Conservation (phyloP, 2,113 vertebrate genomes). For the Dolichotis patagonum region DNA sequence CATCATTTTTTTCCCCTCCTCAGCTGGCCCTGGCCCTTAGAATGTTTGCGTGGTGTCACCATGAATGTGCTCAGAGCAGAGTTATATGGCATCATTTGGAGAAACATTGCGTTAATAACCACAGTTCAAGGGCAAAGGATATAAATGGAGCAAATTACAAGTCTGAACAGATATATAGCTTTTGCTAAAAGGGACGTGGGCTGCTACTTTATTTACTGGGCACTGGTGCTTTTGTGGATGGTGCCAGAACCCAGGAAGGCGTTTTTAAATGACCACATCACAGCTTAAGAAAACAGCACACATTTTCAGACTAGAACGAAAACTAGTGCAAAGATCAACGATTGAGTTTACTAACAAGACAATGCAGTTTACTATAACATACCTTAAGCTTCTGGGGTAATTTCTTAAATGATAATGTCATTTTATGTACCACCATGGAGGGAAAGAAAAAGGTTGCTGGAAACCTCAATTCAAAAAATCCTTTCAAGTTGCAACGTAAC, state of each 20-base stretch:
- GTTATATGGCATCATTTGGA: constrained; percentile 92
- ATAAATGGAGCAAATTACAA: constrained; percentile 92
- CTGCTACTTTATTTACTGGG: constrained; percentile 92
- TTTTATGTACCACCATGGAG: constrained; percentile 81
- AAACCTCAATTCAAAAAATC: constrained; percentile 83
- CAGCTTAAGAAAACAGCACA: constrained; percentile 77
- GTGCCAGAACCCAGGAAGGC: constrained; percentile 78
- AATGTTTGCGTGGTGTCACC: constrained; percentile 86
- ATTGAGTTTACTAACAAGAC: constrained; percentile 69
- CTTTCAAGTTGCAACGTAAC: constrained; percentile 80
- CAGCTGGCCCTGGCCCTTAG: constrained; percentile 81
- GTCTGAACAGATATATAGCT: constrained; percentile 92
- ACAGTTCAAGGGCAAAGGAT: constrained; percentile 94
- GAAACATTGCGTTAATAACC: constrained; percentile 93
- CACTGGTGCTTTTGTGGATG: constrained; percentile 83
- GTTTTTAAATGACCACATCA: constrained; percentile 78
- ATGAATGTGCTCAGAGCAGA: constrained; percentile 88
- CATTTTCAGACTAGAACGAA: constrained; percentile 58
- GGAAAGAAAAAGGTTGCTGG: constrained; percentile 80
- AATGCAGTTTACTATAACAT: background rate
- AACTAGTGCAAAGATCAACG: background rate
- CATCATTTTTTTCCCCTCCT: constrained; percentile 39
- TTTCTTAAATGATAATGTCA: constrained; percentile 86
- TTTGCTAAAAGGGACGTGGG: constrained; percentile 91
- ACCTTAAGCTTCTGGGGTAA: constrained; percentile 76